These are phyloP conservation scores for Chironomus riparius DNA, from an alignment of 2,888 invertebrate genomes.

Conservation along the genomic window DNA sequence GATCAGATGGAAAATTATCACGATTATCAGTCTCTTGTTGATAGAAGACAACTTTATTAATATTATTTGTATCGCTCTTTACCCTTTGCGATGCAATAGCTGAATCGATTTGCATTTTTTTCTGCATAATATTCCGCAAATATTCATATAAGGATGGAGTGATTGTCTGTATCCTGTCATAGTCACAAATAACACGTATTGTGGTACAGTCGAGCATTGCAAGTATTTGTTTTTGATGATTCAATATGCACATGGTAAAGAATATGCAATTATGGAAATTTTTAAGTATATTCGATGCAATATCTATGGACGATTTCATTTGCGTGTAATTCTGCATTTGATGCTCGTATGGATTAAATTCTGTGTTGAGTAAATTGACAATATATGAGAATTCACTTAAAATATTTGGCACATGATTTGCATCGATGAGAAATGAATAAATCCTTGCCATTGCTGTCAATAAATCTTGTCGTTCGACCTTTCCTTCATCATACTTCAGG, in stretches of 20 bases:
- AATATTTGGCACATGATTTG: slow-evolving; percentile 39
- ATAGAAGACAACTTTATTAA: slow-evolving; percentile 59
- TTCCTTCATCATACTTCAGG: slow-evolving; percentile 31
- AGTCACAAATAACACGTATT: slow-evolving; percentile 57
- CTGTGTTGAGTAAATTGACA: slow-evolving; percentile 36
- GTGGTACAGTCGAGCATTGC: slow-evolving; percentile 46
- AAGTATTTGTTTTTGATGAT: slow-evolving; percentile 49
- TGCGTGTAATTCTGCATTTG: not conserved
- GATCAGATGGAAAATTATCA: slow-evolving; percentile 65
- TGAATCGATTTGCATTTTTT: slow-evolving; percentile 34
- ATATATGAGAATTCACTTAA: slow-evolving; percentile 38
- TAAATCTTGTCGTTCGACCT: slow-evolving; percentile 31
- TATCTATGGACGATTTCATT: not conserved
- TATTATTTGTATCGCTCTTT: slow-evolving; percentile 35
- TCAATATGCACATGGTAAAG: slow-evolving; percentile 60
- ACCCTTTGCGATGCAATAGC: not conserved
- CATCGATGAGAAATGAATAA: slow-evolving; percentile 38
- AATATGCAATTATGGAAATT: slow-evolving; percentile 62
- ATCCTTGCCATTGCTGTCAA: slow-evolving; percentile 36
- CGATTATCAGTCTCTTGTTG: slow-evolving; percentile 77
- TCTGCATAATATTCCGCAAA: slow-evolving; percentile 32
- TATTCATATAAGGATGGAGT: slow-evolving; percentile 44
- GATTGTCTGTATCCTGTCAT: slow-evolving; percentile 53
- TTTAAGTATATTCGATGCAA: slow-evolving; percentile 38
- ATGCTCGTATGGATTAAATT: slow-evolving; percentile 17